Base-by-base conservation (phyloP, 2,888 invertebrate genomes). In the Dynastes grantii region DNA sequence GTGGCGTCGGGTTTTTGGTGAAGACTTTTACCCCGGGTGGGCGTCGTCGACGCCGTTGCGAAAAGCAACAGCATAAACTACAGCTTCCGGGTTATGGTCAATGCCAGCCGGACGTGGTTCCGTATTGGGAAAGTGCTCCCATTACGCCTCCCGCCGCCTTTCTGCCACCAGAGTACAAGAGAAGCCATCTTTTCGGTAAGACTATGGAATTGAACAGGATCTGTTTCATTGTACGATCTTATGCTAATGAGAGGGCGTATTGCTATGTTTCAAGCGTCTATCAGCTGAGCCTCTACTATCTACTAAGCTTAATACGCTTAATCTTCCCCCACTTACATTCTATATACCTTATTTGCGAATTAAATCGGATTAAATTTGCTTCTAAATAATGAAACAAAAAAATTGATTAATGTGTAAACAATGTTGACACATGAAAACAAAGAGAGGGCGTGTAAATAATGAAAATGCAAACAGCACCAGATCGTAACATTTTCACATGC, bases 71-170 rank as follows among this genome's bases (percentile, higher is more conserved):
- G 83, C 88, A 89, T 77, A 87, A 86, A 82, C 84, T 87, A 81
- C 87, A 88, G 79, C 82, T 88, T 80, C 85, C 87, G 8, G 85
- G 85, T 76, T 82, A 82, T 78, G 82, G 82, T 81, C 85, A 87
- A 80, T 85, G 87, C 81, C 90, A 90, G 80, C 90, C 91, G 70
- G 91, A 92, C 84, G 90, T 91, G 73, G 91, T 92, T 76, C 91
- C 91, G 51, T 89, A 88, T 81, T 92, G 91, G 91, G 92, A 92
- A 83, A 87, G 89, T 5, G 92, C 91, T 81, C 93, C 93, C 40
- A 93, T 93, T 82, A 93, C 93, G 45, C 93, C 93, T 37, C 94
- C 93, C 16, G 93, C 93, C 8, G 93, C 92, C 78, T 93, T 93
- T 85, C 88, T 92, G 75, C 91, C 92, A 2, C 91, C 92, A 32